These are phyloP conservation scores for Chorisops tibialis DNA, from an alignment of 2,888 invertebrate genomes.

Conservation along the genomic window DNA sequence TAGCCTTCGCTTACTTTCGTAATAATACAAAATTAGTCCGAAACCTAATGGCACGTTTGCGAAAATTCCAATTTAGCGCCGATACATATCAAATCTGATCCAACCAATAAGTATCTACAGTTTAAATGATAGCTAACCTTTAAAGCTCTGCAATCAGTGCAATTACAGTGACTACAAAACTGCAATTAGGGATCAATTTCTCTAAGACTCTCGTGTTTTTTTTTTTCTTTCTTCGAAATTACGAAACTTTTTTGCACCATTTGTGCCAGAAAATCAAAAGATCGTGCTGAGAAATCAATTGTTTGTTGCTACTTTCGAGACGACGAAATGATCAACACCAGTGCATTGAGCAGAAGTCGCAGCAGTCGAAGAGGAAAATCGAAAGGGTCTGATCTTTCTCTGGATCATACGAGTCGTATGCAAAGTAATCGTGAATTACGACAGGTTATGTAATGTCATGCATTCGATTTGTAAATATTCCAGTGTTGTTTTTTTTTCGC, in stretches of 20 bases:
- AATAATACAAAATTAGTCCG: too few relatives aligned
- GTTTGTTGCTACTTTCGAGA: constrained; percentile 1
- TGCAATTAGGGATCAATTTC: constrained; percentile 23
- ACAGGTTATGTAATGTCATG: constrained; percentile 31
- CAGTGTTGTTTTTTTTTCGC: constrained; percentile 3
- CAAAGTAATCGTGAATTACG: constrained; percentile 32
- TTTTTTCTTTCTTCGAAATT: constrained; percentile 7
- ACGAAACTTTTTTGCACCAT: constrained; percentile 31
- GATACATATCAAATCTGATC: too few relatives aligned
- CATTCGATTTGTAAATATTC: constrained; percentile 31
- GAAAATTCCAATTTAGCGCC: too few relatives aligned
- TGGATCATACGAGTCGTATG: constrained; percentile 19
- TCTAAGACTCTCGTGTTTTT: too few relatives aligned
- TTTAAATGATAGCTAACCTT: too few relatives aligned
- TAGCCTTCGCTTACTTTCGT: too few relatives aligned
- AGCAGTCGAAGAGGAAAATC: not conserved
- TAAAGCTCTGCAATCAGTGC: too few relatives aligned
- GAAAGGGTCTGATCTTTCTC: constrained; percentile 18
- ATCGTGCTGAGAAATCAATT: constrained; percentile 30
- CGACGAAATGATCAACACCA: constrained; percentile 18
- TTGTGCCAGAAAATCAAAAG: constrained; percentile 31
- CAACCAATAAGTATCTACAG: too few relatives aligned
- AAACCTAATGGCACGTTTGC: too few relatives aligned
- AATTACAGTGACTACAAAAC: constrained; percentile 1
- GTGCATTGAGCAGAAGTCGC: not conserved